Evolutionary conservation across 2,888 invertebrate species (phyloP).

Genomic region (Teleiodes luculella): DNA sequence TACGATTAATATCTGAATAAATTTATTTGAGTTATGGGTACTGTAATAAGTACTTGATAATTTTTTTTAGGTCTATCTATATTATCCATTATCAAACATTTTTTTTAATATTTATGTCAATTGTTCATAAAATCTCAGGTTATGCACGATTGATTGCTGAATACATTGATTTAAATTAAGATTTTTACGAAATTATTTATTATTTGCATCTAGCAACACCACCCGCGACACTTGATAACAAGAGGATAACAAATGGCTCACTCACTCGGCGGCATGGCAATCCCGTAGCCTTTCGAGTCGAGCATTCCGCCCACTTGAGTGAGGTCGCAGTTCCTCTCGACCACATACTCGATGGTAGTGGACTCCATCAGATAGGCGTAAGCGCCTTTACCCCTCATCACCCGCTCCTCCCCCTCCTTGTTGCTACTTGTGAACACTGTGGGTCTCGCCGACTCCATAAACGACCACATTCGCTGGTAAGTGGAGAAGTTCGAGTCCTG

Average conservation of each 20-base stretch:
- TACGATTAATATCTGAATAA: no score
- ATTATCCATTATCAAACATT: no score
- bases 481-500: conserved; percentile 96
- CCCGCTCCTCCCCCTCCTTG: conserved; percentile 93
- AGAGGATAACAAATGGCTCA: conserved; percentile 11
- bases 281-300: conserved; percentile 97
- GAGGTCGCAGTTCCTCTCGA: conserved; percentile 93
- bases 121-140: no score
- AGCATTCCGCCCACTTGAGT: conserved; percentile 94
- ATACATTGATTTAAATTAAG: no score
- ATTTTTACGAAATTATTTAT: no score
- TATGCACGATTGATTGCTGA: no score
- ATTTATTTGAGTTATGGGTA: no score
- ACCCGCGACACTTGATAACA: neutral
- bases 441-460: conserved; percentile 93
- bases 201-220: neutral
- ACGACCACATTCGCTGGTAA: conserved; percentile 97
- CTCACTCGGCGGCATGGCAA: conserved; percentile 95
- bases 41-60: no score
- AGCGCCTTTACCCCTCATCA: conserved; percentile 88
- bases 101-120: no score
- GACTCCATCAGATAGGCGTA: conserved; percentile 99
- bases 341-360: conserved; percentile 96
- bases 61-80: no score
- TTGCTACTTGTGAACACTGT: conserved; percentile 92